Evolutionary conservation across 2,888 invertebrate species (phyloP).

Genomic region (Furcula furcula): DNA sequence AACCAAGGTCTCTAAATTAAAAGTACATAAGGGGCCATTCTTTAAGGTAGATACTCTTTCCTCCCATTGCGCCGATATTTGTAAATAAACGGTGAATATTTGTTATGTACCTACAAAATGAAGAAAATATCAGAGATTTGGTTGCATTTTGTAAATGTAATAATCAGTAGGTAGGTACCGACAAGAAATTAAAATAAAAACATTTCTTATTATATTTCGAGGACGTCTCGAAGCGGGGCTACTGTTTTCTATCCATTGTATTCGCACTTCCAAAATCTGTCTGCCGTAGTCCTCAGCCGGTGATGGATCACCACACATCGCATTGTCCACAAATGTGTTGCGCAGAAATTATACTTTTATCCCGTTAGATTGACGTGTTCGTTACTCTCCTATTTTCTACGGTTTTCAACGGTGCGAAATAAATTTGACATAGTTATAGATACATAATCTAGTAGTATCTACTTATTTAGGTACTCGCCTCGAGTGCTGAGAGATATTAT

Average conservation of each 20-base stretch:
- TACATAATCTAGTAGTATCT: not conserved
- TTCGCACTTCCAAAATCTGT: conserved; percentile 37
- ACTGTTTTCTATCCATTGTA: not conserved
- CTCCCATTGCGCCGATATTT: no score
- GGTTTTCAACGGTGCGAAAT: not conserved
- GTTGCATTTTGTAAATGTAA: no score
- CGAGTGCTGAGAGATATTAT: no score
- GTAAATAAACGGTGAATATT: no score
- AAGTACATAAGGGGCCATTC: no score
- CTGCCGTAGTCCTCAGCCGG: conserved; percentile 23
- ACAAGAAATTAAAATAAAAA: no score
- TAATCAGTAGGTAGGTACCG: no score
- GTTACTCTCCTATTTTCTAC: conserved; percentile 30
- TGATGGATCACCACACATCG: conserved; percentile 39
- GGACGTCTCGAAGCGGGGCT: not conserved
- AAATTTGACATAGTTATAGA: not conserved
- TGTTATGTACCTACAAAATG: no score
- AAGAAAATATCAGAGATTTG: no score
- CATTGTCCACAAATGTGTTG: conserved; percentile 29
- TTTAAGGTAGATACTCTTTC: no score
- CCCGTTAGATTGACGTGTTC: conserved; percentile 40
- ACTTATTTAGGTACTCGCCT: not conserved
- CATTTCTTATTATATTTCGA: not conserved
- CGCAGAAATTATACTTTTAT: conserved; percentile 23
- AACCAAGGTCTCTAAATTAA: no score